phyloP scores from a whole-genome alignment of 2,113 vertebrate species.

The Pelusios castaneus region DNA sequence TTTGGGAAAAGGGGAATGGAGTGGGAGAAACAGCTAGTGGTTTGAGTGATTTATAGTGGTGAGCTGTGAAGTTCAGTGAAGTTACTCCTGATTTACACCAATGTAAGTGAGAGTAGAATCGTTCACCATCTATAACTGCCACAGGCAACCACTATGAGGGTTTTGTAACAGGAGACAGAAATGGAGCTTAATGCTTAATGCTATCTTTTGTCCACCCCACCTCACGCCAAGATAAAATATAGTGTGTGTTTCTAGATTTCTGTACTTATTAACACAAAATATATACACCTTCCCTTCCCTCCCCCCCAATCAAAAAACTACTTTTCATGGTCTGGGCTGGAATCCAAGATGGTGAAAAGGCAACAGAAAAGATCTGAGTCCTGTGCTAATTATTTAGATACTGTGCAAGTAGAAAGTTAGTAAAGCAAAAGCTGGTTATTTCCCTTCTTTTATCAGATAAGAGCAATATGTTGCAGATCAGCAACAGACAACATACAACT shows the following conservation, averaged over 20 bases:
- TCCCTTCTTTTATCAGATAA: not conserved
- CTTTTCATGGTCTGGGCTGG: not conserved
- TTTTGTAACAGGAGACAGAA: not conserved
- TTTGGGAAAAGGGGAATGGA: not conserved
- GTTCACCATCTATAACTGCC: not conserved
- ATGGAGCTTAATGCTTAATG: not conserved
- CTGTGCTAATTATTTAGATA: not conserved
- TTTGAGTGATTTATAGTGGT: not conserved
- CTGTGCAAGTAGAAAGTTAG: not conserved
- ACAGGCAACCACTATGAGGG: not conserved
- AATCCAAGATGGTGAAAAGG: not conserved
- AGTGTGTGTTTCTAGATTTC: not conserved
- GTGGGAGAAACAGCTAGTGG: not conserved
- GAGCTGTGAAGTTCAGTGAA: not conserved
- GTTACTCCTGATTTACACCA: accelerated
- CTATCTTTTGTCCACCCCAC: not conserved
- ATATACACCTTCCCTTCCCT: no score
- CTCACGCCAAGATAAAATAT: not conserved
- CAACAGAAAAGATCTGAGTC: not conserved
- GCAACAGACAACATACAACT: not conserved
- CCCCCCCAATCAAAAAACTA: not conserved
- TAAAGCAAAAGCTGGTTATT: not conserved
- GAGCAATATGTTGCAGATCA: no score
- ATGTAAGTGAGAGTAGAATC: not conserved
- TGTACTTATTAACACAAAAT: not conserved